Base-by-base conservation (phyloP, 1,140 invertebrate genomes). In the Pseudomyrmex cubaensis region DNA sequence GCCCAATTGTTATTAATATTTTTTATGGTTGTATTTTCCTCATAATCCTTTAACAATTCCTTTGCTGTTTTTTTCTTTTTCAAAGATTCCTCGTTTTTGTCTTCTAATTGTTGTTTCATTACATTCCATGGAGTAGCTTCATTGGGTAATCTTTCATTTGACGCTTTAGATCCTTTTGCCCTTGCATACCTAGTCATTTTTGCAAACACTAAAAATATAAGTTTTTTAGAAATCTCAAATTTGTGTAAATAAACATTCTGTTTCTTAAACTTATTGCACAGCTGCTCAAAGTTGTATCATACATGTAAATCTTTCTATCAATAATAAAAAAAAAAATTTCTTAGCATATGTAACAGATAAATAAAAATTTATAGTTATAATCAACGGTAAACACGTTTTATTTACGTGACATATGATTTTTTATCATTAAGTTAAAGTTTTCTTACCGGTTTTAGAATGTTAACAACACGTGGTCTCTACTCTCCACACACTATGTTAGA, bases 181-280 rank as follows among this genome's bases (percentile, higher is more conserved):
- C 97, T 93, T 67, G 97, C 96, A 95, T 96, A 97, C 85, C 97
- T 94, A 20, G 96, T 97, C 97, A 97, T 97, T n/a, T 74, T 87
- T 66, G 13, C 15, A 64, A 61, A 20, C 22, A 3, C 25, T n/a
- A 13, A 52, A 70, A 57, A 17, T 35, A 61, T 20, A 20, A 17
- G 0, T 50, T 48, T 10, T 50, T 48, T 78, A 59, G 35, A 17
- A 9, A 48, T 48, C 59, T 2, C 22, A 59, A 35, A 72, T 72
- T 44, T 22, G 8, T 48, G 35, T 35, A 35, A 35, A 35, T 7
- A 35, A 35, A 35, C 35, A 7, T 35, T 35, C 5, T 35, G 25
- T 35, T 35, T 7, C 35, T 44, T 22, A 7, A 22, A 62, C 44
- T 62, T 25, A 62, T 15, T 22, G 4, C 56, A 74, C 8, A 73